Evolutionary conservation across 2,888 invertebrate species (phyloP).

Genomic region (Metopia argyrocephala): DNA sequence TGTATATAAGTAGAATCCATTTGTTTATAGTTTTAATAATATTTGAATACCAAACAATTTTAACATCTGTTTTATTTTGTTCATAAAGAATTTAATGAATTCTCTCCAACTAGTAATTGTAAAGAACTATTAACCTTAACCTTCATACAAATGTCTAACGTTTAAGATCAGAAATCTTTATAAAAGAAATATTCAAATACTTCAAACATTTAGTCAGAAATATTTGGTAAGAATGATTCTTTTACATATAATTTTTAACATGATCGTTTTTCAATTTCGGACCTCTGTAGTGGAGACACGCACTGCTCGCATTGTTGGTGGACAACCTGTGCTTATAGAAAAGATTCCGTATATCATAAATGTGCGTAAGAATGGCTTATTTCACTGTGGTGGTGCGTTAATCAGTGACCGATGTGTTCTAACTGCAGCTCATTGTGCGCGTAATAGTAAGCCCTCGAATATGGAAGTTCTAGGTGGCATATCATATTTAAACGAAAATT

Average conservation of each 20-base stretch:
- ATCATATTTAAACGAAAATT: conserved; percentile 68
- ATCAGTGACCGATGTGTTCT: conserved; percentile 71
- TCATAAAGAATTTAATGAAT: too few species aligned
- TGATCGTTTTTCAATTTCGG: not conserved
- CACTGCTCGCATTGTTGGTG: conserved; percentile 73
- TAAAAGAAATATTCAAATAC: not conserved
- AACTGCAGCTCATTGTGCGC: conserved; percentile 74
- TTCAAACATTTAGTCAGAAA: not conserved
- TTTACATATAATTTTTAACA: not conserved
- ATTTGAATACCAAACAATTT: too few species aligned
- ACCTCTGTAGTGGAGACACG: conserved; percentile 5
- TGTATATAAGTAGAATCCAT: too few species aligned
- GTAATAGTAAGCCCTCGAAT: conserved; percentile 58
- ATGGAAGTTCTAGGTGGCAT: conserved; percentile 71
- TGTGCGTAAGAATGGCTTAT: conserved; percentile 68
- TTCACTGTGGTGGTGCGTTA: conserved; percentile 74
- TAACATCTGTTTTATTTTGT: too few species aligned
- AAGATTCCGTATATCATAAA: conserved; percentile 72
- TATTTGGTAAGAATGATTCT: not conserved
- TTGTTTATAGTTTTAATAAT: too few species aligned
- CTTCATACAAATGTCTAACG: not conserved
- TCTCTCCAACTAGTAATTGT: too few species aligned
- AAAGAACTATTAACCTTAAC: not conserved
- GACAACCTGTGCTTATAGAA: conserved; percentile 65
- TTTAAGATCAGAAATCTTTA: not conserved